Evolutionary conservation across 2,888 invertebrate genomes (phyloP).

Genomic region (Ormyrus nitidulus): DNA sequence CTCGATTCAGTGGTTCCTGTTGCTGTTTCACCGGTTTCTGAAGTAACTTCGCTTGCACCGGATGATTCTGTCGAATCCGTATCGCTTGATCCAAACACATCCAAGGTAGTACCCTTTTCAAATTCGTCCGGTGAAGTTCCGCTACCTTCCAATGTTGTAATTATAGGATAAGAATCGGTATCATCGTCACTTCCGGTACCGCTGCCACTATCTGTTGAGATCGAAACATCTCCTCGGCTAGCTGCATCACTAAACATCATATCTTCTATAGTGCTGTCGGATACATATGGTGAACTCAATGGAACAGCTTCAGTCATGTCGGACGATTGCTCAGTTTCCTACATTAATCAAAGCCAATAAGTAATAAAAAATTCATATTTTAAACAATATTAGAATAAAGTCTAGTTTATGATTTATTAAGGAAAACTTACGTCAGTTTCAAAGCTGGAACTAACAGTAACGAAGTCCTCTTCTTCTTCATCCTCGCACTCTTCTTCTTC

Average conservation of each 20-base stretch:
- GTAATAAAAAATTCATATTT: not conserved
- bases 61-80: slow-evolving; percentile 46
- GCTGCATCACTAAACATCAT: slow-evolving; percentile 69
- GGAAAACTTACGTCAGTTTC: slow-evolving; percentile 61
- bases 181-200: slow-evolving; percentile 64
- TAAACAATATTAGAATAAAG: not conserved
- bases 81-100: slow-evolving; percentile 54
- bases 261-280: slow-evolving; percentile 62
- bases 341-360: slow-evolving; percentile 50
- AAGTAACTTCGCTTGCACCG: slow-evolving; percentile 35
- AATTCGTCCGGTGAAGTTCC: slow-evolving; percentile 60
- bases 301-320: slow-evolving; percentile 67
- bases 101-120: slow-evolving; percentile 32
- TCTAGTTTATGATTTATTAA: not conserved
- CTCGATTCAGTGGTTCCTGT: slow-evolving; percentile 55
- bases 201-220: slow-evolving; percentile 65
- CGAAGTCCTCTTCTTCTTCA: slow-evolving; percentile 78
- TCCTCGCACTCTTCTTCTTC: slow-evolving; percentile 74
- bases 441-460: slow-evolving; percentile 64
- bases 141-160: slow-evolving; percentile 66
- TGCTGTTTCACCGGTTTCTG: slow-evolving; percentile 37
- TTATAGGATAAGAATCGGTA: slow-evolving; percentile 49
- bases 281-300: slow-evolving; percentile 60
- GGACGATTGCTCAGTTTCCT: slow-evolving; percentile 74
- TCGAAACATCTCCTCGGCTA: slow-evolving; percentile 66